A percentile compares a stretch with the other conserved stretches of the same genome.
Evolutionary conservation across 2,888 invertebrate species (phyloP).

Genomic region (Tuberolachnus salignus): DNA sequence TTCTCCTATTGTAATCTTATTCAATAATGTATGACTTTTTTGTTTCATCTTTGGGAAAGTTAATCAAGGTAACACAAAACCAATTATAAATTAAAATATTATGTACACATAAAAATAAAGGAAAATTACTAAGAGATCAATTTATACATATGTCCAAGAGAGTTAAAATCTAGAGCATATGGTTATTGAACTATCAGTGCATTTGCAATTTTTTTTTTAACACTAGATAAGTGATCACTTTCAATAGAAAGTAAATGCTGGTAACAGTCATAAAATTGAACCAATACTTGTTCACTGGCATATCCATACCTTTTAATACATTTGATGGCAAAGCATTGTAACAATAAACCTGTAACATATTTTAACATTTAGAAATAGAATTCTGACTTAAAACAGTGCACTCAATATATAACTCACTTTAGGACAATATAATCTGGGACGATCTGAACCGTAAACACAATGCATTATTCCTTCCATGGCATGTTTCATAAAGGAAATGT

Average conservation of each 20-base stretch:
- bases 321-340: conserved; percentile 73
- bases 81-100: background rate
- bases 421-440: too few relatives aligned
- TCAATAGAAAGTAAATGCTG: conserved; percentile 69
- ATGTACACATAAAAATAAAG: background rate
- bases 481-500: conserved; percentile 86
- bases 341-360: conserved; percentile 67
- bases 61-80: background rate
- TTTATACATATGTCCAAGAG: background rate
- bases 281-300: conserved; percentile 73
- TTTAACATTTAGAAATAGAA: conserved; percentile 1
- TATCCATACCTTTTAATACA: conserved; percentile 76
- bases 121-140: conserved; percentile 5
- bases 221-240: conserved; percentile 68
- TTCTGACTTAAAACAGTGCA: background rate
- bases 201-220: conserved; percentile 53
- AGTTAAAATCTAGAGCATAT: background rate
- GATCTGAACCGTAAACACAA: conserved; percentile 1
- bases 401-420: too few relatives aligned
- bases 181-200: background rate
- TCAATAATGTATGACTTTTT: too few relatives aligned
- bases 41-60: conserved; percentile 27
- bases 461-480: conserved; percentile 54
- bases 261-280: conserved; percentile 72
- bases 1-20: background rate